Evolutionary conservation across 2,797 vertebrate species (phyloP).

Genomic region (Epinephelus malabaricus): DNA sequence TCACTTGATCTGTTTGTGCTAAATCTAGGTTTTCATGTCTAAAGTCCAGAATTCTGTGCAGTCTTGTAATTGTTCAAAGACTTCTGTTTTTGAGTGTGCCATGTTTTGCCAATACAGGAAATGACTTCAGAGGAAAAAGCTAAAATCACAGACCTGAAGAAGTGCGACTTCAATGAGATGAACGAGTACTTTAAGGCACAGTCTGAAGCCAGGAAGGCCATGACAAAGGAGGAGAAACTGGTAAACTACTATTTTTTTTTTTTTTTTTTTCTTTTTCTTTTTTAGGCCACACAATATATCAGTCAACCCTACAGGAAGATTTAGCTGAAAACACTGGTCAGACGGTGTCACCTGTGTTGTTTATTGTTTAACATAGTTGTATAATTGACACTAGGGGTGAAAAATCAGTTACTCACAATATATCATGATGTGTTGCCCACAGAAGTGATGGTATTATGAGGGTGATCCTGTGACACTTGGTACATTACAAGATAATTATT

Average conservation of each 20-base stretch:
- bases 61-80: neutral
- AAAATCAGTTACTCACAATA: no score
- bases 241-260: slow-evolving; percentile 73
- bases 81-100: neutral
- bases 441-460: no score
- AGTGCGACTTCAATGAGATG: slow-evolving; percentile 96
- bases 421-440: no score
- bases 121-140: slow-evolving; percentile 96
- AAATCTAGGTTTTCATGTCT: no score
- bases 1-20: no score
- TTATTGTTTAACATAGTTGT: no score
- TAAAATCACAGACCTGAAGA: slow-evolving; percentile 92
- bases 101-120: slow-evolving; percentile 85
- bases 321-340: neutral
- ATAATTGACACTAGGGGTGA: no score
- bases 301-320: no score
- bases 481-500: no score
- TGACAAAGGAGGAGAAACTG: slow-evolving; percentile 96
- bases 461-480: no score
- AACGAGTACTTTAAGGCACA: slow-evolving; percentile 96
- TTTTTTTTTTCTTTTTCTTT: neutral
- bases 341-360: neutral
- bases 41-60: no score
- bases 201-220: slow-evolving; percentile 95
- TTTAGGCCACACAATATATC: neutral